phyloP scores from a whole-genome alignment of 2,888 invertebrate genomes.

The Drosophila imparisetae region DNA sequence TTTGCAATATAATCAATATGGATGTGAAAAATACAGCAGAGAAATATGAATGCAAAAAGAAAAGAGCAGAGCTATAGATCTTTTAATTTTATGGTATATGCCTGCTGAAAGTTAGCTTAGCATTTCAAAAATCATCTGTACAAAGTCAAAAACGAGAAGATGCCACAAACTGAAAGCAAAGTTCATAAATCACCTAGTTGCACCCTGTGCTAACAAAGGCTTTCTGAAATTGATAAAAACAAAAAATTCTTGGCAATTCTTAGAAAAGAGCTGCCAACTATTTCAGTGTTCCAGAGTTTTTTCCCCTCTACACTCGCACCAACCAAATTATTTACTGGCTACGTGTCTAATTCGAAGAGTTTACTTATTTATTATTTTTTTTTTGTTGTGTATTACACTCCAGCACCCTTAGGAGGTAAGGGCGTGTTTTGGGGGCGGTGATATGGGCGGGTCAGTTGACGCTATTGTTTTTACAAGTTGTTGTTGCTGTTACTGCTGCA shows the following conservation, averaged over 20 bases:
- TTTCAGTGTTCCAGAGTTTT: conserved; percentile 16
- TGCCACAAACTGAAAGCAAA: conserved; percentile 23
- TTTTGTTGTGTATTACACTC: neutral
- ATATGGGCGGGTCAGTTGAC: conserved; percentile 71
- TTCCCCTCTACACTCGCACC: conserved; percentile 24
- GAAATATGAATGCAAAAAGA: neutral
- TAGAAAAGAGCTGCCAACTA: conserved; percentile 37
- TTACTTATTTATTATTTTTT: conserved; percentile 1
- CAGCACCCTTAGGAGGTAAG: conserved; percentile 7
- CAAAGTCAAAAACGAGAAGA: conserved; percentile 13
- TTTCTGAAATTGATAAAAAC: conserved; percentile 16
- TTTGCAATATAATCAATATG: conserved; percentile 10
- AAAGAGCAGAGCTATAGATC: neutral
- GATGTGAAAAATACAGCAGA: neutral
- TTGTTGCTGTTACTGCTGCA: conserved; percentile 27
- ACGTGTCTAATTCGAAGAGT: conserved; percentile 58
- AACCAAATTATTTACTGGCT: conserved; percentile 54
- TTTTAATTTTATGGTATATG: neutral
- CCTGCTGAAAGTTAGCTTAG: neutral
- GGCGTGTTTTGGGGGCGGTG: conserved; percentile 29
- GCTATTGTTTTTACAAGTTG: conserved; percentile 74
- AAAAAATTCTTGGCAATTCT: conserved; percentile 35
- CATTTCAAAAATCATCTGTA: neutral
- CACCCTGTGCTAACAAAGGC: conserved; percentile 1
- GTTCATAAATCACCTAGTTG: conserved; percentile 63